phyloP scores from a whole-genome alignment of 2,797 vertebrate species.

The Coendou prehensilis region DNA sequence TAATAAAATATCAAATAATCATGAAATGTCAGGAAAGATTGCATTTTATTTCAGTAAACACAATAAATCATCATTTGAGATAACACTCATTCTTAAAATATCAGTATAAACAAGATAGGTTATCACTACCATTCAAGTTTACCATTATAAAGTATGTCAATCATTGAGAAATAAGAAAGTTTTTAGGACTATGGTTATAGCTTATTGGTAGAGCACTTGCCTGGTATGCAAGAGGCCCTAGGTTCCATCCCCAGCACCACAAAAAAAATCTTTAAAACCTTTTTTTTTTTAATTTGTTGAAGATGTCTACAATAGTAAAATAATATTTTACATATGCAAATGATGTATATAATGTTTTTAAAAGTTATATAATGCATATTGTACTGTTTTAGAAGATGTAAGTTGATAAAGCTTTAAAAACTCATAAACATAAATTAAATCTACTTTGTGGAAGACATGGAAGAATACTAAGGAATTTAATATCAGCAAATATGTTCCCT shows the following conservation, averaged over 20 bases:
- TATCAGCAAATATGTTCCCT: conserved; percentile 85
- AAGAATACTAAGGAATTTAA: conserved; percentile 82
- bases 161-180: conserved; percentile 19
- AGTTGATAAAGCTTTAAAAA: conserved; percentile 43
- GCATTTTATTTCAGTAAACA: conserved; percentile 42
- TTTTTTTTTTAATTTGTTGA: conserved; percentile 37
- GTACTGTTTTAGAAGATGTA: not conserved
- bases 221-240: not conserved
- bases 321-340: not conserved
- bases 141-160: not conserved
- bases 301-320: not conserved
- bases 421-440: conserved; percentile 69
- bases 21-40: conserved; percentile 32
- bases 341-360: not conserved
- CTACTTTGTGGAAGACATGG: conserved; percentile 70
- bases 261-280: not conserved
- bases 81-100: not conserved
- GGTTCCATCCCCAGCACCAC: not conserved
- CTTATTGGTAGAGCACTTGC: not conserved
- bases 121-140: not conserved
- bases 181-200: not conserved
- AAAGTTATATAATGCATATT: not conserved
- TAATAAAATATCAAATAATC: conserved; percentile 55
- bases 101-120: not conserved
- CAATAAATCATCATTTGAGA: conserved; percentile 4